Percentiles rank a stretch among this genome's conserved stretches.
Conservation (phyloP, 2,797 vertebrate genomes). For the Xyrichtys novacula region DNA sequence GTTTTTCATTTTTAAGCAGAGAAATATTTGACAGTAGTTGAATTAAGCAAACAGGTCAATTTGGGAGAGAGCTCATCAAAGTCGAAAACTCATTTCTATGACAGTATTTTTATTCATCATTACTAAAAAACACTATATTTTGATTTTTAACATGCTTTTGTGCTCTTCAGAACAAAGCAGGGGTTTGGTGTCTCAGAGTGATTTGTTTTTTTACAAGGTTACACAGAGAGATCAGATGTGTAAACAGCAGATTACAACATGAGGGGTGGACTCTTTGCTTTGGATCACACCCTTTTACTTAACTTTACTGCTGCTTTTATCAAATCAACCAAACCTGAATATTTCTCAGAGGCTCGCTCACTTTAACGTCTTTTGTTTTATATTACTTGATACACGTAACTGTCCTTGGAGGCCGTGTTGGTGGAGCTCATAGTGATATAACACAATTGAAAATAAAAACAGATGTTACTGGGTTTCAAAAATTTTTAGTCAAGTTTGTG, state of each 20-base stretch:
- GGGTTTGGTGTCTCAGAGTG: not conserved
- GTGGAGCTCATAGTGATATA: slow-evolving; percentile 7
- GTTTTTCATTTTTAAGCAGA: no score
- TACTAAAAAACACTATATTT: no score
- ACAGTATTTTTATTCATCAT: no score
- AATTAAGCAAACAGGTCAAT: no score
- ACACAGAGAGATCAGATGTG: not conserved
- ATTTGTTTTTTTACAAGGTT: not conserved
- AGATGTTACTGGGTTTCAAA: slow-evolving; percentile 34
- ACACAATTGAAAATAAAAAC: slow-evolving; percentile 25
- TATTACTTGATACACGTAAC: not conserved
- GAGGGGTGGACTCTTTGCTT: not conserved
- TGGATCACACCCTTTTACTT: not conserved
- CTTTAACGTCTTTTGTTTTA: slow-evolving; percentile 6
- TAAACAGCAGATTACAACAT: slow-evolving; percentile 1
- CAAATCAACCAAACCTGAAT: not conserved
- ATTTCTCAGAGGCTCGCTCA: not conserved
- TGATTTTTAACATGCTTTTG: not conserved
- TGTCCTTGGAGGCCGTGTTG: slow-evolving; percentile 2
- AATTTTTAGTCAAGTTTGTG: not conserved
- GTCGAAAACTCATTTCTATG: no score
- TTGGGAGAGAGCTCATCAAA: no score
- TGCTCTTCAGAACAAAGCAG: not conserved
- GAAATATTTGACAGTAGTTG: no score
- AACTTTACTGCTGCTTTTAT: not conserved